phyloP scores from a whole-genome alignment of 2,113 vertebrate genomes.

The Enhydra lutris region DNA sequence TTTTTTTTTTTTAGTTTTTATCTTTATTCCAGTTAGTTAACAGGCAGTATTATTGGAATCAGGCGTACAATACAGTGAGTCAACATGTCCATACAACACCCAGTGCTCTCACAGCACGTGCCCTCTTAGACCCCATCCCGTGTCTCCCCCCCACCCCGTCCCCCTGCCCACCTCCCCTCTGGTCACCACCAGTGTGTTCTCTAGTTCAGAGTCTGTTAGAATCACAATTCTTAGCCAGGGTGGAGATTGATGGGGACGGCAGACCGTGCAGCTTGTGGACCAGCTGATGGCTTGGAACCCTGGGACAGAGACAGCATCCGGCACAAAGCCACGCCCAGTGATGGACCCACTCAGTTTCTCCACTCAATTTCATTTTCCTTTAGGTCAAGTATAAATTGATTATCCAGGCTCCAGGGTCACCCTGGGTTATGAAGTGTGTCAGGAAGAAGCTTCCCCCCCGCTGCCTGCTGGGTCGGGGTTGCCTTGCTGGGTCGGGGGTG shows the following conservation, averaged over 20 bases:
- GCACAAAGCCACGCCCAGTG: not conserved
- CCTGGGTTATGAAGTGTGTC: not conserved
- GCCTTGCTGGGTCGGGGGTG: fast-evolving
- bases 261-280: not conserved
- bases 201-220: not conserved
- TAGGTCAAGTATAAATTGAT: no score
- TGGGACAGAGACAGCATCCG: not conserved
- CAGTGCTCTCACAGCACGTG: not conserved
- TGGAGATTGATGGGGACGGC: not conserved
- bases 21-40: not conserved
- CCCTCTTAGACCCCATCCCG: not conserved
- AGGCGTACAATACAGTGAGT: not conserved
- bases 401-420: not conserved
- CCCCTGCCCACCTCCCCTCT: not conserved
- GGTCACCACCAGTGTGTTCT: not conserved
- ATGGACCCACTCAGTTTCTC: not conserved
- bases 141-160: not conserved
- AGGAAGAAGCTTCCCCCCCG: not conserved
- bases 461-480: not conserved
- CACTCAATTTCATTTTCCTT: not conserved
- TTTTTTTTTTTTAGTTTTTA: not conserved
- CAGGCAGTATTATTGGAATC: not conserved
- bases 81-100: not conserved
- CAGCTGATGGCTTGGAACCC: no score
- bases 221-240: not conserved